Evolutionary conservation across 2,888 invertebrate species (phyloP), one percentile per base, ranked within the genome.

Genomic region (Morpho helenor): DNA sequence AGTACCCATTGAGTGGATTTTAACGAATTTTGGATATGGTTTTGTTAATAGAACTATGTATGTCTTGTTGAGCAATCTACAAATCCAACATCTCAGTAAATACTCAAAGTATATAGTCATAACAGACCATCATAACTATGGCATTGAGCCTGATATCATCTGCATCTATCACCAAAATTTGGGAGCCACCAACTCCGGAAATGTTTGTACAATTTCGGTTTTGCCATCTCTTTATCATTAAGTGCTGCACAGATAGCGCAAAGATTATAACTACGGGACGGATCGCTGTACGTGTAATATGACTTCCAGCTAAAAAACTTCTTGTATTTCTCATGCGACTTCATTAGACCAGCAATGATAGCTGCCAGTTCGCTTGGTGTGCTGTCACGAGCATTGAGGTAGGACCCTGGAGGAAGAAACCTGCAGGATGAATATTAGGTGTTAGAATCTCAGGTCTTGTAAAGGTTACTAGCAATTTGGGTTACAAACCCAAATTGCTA

Each of bases 391-490:
- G 77, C 83, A 58, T 88, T 75, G 8, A 89, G 61, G 59, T 87
- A 89, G 0, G 87, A 84, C 0, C 77, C 78, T 0, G 85, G 87
- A 2, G 89, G 87, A 6, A 89, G 78, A 62, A 87, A 89, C 61
- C 88, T 89, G 80, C 2, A 75, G 71, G 42, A 52, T 44, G 7
- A 8, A 44, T 7, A 46, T 5, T 2, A 46, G 10, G 3, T 46
- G 2, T 46, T 46, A 46, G 10, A 16, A 46, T 3, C 5, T 31
- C 31, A 5, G 31, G 5, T 31, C 4, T 5, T 31, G 2, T 31
- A 31, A 31, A 5, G 31, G 5, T 31, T 5, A 31, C 4, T 5
- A 31, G 4, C 31, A 5, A 31, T 31, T 31, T 16, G 16, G 16
- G 16, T 16, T 16, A 16, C 16, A 1, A n/a, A n/a, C n/a, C n/a